Evolutionary conservation across 2,113 vertebrate genomes (phyloP).

Genomic region (Platichthys flesus): DNA sequence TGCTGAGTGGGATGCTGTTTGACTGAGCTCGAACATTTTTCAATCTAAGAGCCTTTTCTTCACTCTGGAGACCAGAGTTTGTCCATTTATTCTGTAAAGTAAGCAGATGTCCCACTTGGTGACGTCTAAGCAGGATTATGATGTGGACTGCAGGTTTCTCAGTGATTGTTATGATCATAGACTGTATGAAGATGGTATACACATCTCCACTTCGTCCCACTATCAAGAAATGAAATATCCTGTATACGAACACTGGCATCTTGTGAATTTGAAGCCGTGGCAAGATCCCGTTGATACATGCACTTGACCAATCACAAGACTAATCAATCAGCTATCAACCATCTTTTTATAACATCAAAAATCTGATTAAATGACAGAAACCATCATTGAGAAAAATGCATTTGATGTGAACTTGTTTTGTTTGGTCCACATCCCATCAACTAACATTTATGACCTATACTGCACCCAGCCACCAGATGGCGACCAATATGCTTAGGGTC

Average conservation of each 20-base stretch:
- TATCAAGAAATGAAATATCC: no score
- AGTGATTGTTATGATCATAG: not conserved
- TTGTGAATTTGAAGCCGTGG: no score
- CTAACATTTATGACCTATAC: not conserved
- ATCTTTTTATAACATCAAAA: no score
- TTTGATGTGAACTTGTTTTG: no score
- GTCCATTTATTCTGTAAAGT: constrained; percentile 13
- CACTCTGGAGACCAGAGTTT: not conserved
- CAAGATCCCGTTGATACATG: no score
- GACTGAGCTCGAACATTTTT: not conserved
- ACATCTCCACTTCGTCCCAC: no score
- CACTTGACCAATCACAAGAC: no score
- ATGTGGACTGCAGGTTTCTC: not conserved
- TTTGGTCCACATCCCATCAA: not conserved
- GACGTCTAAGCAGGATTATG: not conserved
- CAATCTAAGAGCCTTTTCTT: not conserved
- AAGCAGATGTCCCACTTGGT: not conserved
- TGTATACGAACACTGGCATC: no score
- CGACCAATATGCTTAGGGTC: not conserved
- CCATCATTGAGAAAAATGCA: no score
- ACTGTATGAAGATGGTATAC: no score
- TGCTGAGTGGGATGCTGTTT: constrained; percentile 8
- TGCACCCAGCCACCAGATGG: not conserved
- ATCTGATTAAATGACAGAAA: no score
- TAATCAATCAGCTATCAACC: no score